These are phyloP conservation scores for Empidonax traillii DNA, from an alignment of 2,113 vertebrate species.

Conservation along the genomic window DNA sequence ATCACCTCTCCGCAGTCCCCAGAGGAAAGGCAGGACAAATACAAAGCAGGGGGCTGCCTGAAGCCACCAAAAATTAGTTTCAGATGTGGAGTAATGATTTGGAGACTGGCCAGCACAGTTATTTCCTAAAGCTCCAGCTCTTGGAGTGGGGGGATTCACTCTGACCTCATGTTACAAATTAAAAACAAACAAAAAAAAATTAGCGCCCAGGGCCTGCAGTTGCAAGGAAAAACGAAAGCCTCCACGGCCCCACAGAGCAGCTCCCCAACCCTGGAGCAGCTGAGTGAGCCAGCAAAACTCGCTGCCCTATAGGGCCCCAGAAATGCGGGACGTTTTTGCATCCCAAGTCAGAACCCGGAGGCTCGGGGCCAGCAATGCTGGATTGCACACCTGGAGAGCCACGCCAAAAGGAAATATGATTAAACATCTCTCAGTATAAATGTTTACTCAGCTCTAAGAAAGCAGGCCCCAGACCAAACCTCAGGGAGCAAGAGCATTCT, in stretches of 20 bases:
- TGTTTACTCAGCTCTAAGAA: slow-evolving; percentile 34
- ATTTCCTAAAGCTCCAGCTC: background rate
- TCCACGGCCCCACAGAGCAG: no score
- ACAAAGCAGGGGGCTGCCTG: background rate
- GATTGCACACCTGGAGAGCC: background rate
- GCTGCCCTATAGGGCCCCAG: background rate
- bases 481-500: background rate
- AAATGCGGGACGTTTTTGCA: accelerated
- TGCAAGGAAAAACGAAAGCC: background rate
- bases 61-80: background rate
- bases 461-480: background rate
- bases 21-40: background rate
- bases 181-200: background rate
- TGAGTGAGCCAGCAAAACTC: accelerated
- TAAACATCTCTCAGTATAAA: background rate
- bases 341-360: background rate
- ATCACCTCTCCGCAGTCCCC: background rate
- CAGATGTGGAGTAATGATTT: background rate
- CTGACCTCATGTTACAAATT: background rate
- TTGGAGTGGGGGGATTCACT: background rate
- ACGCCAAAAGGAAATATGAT: slow-evolving; percentile 1
- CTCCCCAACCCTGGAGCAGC: background rate
- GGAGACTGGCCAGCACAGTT: background rate
- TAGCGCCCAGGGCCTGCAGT: background rate
- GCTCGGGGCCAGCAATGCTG: accelerated